These are phyloP conservation scores for Theodoxus fluviatilis DNA, from an alignment of 2,888 invertebrate species.

Conservation along the genomic window DNA sequence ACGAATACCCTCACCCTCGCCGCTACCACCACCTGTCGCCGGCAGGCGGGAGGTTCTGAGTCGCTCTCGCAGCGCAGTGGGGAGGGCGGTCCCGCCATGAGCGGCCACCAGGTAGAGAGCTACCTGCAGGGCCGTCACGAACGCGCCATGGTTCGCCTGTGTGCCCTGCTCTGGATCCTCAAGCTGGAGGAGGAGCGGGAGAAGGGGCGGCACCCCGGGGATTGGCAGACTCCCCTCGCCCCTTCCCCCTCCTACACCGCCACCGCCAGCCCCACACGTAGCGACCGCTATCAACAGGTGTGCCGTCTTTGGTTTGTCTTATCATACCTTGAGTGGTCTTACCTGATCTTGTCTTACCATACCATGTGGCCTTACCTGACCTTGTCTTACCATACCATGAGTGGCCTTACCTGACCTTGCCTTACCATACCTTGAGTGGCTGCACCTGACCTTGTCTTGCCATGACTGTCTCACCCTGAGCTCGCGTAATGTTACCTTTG, in stretches of 20 bases:
- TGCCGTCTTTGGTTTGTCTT: neutral
- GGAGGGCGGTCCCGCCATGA: conserved; percentile 30
- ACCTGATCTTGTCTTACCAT: neutral
- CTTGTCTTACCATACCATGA: neutral
- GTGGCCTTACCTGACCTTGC: neutral
- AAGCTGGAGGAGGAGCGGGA: conserved; percentile 51
- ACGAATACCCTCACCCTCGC: neutral
- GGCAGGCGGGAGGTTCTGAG: too few species aligned
- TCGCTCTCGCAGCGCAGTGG: neutral
- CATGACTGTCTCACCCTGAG: too few species aligned
- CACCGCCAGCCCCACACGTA: neutral
- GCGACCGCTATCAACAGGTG: neutral
- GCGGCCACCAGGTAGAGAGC: conserved; percentile 38
- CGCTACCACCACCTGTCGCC: neutral
- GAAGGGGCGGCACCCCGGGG: conserved; percentile 15
- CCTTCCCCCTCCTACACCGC: neutral
- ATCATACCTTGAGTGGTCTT: neutral
- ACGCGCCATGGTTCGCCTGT: conserved; percentile 55
- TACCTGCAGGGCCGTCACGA: conserved; percentile 51
- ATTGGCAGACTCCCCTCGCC: neutral
- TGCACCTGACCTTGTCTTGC: neutral
- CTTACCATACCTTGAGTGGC: neutral
- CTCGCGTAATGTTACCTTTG: too few species aligned
- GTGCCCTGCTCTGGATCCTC: conserved; percentile 57
- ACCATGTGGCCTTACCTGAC: neutral